Evolutionary conservation across 2,888 invertebrate genomes (phyloP).

Genomic region (Heliconius erato): DNA sequence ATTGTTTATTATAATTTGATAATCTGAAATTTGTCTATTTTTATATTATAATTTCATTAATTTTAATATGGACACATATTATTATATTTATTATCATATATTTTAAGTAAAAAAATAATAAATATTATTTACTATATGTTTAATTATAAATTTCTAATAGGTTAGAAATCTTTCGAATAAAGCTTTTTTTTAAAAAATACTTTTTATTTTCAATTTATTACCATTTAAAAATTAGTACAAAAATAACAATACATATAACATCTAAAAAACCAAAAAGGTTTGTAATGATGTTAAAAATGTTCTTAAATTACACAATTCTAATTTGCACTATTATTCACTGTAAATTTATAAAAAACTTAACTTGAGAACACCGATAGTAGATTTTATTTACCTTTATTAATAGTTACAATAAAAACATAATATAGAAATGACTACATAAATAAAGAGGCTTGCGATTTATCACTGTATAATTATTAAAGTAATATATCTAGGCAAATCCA

Average conservation of each 20-base stretch:
- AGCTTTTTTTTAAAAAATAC: not conserved
- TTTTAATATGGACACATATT: not conserved
- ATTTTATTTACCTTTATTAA: no score
- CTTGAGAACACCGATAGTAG: not conserved
- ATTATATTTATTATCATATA: not conserved
- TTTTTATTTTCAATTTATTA: no score
- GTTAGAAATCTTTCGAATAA: not conserved
- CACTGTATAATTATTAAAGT: not conserved
- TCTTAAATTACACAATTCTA: no score
- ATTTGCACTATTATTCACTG: no score
- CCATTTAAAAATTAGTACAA: no score
- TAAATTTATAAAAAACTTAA: no score
- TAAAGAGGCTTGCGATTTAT: not conserved
- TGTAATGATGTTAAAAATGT: no score
- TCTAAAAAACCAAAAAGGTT: no score
- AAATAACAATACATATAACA: no score
- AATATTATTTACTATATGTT: not conserved
- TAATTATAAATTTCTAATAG: not conserved
- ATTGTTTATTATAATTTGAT: conserved; percentile 25
- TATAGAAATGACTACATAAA: not conserved
- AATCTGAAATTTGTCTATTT: not conserved
- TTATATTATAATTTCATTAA: not conserved
- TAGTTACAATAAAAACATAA: not conserved
- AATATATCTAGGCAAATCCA: no score
- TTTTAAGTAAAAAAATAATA: not conserved